Conservation (phyloP, 2,113 vertebrate genomes). For the Scortum barcoo region DNA sequence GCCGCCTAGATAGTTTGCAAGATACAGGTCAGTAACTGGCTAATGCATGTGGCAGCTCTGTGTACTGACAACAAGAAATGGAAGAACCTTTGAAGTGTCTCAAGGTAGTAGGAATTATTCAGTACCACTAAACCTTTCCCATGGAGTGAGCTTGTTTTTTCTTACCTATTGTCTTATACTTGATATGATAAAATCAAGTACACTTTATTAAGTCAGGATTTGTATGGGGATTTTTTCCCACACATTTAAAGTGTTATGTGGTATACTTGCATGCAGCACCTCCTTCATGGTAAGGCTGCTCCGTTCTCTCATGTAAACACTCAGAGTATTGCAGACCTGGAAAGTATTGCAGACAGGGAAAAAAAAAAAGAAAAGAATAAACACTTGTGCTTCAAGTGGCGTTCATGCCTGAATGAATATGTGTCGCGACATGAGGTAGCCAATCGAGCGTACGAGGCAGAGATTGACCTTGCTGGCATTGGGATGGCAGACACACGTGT, state of each 20-base stretch:
- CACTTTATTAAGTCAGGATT: not conserved
- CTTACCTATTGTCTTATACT: not conserved
- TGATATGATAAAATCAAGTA: not conserved
- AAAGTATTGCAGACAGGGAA: not conserved
- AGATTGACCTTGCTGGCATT: conserved; percentile 86
- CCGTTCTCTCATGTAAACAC: not conserved
- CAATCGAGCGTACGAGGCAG: conserved; percentile 59
- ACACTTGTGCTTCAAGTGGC: conserved; percentile 17
- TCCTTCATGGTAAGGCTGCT: not conserved
- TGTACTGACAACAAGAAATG: not conserved
- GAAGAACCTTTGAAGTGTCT: not conserved
- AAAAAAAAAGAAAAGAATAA: conserved; percentile 1
- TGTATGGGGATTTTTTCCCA: not conserved
- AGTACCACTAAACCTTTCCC: not conserved
- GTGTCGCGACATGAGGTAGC: conserved; percentile 58
- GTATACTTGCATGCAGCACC: not conserved
- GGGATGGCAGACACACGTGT: conserved; percentile 68
- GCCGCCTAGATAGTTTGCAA: not conserved
- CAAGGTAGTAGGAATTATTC: not conserved
- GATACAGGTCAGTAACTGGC: not conserved
- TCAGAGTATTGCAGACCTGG: not conserved
- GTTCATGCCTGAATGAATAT: conserved; percentile 27
- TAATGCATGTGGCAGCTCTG: conserved; percentile 5
- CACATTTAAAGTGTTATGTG: not conserved
- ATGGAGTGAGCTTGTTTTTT: not conserved